Percentiles rank a stretch among this genome's conserved stretches.
phyloP scores from a whole-genome alignment of 2,888 invertebrate species.

The Antheraea assamensis region DNA sequence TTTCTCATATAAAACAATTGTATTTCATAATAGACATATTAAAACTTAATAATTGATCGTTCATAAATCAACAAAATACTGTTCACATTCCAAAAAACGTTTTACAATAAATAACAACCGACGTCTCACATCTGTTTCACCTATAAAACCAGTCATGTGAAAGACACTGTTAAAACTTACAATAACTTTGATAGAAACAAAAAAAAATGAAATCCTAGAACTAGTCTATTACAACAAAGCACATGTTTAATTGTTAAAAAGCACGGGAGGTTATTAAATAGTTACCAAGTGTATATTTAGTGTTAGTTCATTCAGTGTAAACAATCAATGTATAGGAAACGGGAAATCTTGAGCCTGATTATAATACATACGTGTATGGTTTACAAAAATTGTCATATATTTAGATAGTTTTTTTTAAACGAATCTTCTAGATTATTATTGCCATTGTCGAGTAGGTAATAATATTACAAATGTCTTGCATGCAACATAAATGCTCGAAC shows the following conservation, averaged over 20 bases:
- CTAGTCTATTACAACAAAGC: neutral
- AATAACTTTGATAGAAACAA: slow-evolving; percentile 17
- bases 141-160: slow-evolving; percentile 80
- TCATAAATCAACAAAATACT: slow-evolving; percentile 67
- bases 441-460: too few species aligned
- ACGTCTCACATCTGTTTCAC: slow-evolving; percentile 75
- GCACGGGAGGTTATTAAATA: neutral
- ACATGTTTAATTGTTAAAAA: neutral
- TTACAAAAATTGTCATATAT: too few species aligned
- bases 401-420: too few species aligned
- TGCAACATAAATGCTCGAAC: too few species aligned
- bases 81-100: slow-evolving; percentile 56
- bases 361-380: neutral
- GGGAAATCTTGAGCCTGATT: neutral
- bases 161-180: slow-evolving; percentile 25
- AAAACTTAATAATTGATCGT: slow-evolving; percentile 45
- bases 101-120: slow-evolving; percentile 39
- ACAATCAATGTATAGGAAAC: neutral
- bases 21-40: slow-evolving; percentile 44
- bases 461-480: too few species aligned
- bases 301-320: neutral
- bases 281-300: neutral
- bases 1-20: slow-evolving; percentile 43
- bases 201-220: neutral
- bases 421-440: too few species aligned